A percentile compares a stretch with the other conserved stretches of the same genome.
These are phyloP conservation scores for Agapostemon virescens DNA, from an alignment of 2,888 invertebrate species.

Conservation along the genomic window DNA sequence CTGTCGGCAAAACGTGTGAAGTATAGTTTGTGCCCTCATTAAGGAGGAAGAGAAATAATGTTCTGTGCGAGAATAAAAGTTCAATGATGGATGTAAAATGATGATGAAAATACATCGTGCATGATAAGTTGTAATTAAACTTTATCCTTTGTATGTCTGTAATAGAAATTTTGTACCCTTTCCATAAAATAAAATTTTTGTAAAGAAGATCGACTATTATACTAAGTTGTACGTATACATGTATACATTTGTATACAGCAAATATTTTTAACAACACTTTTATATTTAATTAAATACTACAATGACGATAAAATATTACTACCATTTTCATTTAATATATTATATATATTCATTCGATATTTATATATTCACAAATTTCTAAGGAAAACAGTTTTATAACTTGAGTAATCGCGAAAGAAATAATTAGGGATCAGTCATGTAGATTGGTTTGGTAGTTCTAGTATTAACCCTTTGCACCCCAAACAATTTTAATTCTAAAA, in stretches of 20 bases:
- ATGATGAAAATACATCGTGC: not conserved
- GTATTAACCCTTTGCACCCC: too few relatives aligned
- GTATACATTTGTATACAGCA: not conserved
- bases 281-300: not conserved
- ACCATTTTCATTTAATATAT: too few relatives aligned
- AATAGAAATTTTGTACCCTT: not conserved
- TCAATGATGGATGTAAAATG: not conserved
- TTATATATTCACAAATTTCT: too few relatives aligned
- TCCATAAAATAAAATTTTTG: not conserved
- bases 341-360: too few relatives aligned
- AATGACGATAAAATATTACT: too few relatives aligned
- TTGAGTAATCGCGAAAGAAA: too few relatives aligned
- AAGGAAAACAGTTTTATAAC: too few relatives aligned
- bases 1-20: not conserved
- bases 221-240: not conserved
- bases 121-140: too few relatives aligned
- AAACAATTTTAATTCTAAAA: too few relatives aligned
- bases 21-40: not conserved
- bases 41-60: not conserved
- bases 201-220: not conserved
- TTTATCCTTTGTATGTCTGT: not conserved
- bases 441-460: too few relatives aligned
- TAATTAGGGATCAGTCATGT: too few relatives aligned
- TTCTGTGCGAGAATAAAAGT: not conserved
- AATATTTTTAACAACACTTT: not conserved